Conservation (phyloP, 2,797 vertebrate species). For the Cetoscarus ocellatus region DNA sequence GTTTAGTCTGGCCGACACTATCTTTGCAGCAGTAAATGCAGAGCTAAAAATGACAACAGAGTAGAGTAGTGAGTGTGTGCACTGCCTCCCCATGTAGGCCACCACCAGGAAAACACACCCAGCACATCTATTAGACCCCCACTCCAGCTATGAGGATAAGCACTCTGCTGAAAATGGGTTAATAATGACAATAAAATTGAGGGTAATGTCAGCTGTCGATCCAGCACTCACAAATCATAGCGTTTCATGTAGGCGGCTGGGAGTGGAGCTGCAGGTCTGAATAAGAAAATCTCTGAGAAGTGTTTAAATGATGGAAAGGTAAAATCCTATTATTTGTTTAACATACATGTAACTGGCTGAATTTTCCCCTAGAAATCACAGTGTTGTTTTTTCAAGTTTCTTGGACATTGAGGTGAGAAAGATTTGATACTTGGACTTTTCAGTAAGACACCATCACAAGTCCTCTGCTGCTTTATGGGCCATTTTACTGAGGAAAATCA, state of each 20-base stretch:
- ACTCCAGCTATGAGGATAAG: constrained; percentile 47
- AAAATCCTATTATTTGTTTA: constrained; percentile 23
- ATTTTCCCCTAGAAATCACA: constrained; percentile 1
- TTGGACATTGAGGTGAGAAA: constrained; percentile 9
- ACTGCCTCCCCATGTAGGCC: constrained; percentile 48
- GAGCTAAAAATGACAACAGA: constrained; percentile 48
- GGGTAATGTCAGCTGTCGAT: constrained; percentile 45
- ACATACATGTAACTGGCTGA: background rate
- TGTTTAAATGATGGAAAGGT: constrained; percentile 16
- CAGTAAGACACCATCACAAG: constrained; percentile 1
- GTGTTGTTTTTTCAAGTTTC: background rate
- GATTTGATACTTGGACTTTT: constrained; percentile 15
- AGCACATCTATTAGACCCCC: constrained; percentile 48
- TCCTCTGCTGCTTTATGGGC: constrained; percentile 24
- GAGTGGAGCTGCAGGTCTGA: constrained; percentile 12
- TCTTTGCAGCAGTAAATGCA: constrained; percentile 40
- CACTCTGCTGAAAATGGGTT: constrained; percentile 55
- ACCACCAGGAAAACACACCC: constrained; percentile 65
- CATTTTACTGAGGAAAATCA: too few species aligned
- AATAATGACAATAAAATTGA: constrained; percentile 60
- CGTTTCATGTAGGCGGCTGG: constrained; percentile 21
- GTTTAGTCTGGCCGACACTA: constrained; percentile 31
- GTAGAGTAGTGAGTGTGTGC: constrained; percentile 20
- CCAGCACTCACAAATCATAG: constrained; percentile 34
- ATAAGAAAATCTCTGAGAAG: constrained; percentile 18